Evolutionary conservation across 92 coral and sea anemone species (phyloP).

Genomic region (Diadumene lineata): DNA sequence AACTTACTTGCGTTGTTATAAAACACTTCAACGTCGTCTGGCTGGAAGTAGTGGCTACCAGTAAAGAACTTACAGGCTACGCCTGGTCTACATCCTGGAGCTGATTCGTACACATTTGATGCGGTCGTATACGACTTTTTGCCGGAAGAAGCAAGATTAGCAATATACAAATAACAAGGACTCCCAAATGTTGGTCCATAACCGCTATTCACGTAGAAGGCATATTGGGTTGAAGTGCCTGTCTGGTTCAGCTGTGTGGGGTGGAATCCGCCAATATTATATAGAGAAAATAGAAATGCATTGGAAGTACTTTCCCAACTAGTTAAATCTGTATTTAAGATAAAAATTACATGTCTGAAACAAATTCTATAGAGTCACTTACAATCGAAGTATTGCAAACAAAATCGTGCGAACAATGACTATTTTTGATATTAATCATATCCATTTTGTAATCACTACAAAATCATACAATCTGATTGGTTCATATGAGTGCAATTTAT

Average conservation of each 20-base stretch:
- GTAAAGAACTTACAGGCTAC: not conserved
- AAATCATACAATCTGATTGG: too few species aligned
- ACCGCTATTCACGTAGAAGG: not conserved
- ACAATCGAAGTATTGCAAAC: too few species aligned
- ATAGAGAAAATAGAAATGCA: conserved; percentile 25
- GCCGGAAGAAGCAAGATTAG: conserved; percentile 19
- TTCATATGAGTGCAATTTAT: too few species aligned
- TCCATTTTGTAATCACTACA: too few species aligned
- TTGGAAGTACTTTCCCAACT: not conserved
- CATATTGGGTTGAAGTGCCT: not conserved
- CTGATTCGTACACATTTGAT: conserved; percentile 1
- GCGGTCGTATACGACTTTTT: conserved; percentile 15
- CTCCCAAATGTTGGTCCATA: conserved; percentile 54
- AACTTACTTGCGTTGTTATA: not conserved
- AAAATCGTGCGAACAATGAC: too few species aligned
- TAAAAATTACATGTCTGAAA: too few species aligned
- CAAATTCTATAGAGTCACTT: too few species aligned
- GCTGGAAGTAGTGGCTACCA: not conserved
- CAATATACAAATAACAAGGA: conserved; percentile 11
- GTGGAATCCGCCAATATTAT: conserved; percentile 7
- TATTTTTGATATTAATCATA: too few species aligned
- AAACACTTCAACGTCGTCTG: not conserved
- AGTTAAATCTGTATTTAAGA: not conserved
- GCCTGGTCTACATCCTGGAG: conserved; percentile 1
- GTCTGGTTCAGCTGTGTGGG: conserved; percentile 13